Conservation (phyloP, 2,797 vertebrate species). For the Myotis findleyi region DNA sequence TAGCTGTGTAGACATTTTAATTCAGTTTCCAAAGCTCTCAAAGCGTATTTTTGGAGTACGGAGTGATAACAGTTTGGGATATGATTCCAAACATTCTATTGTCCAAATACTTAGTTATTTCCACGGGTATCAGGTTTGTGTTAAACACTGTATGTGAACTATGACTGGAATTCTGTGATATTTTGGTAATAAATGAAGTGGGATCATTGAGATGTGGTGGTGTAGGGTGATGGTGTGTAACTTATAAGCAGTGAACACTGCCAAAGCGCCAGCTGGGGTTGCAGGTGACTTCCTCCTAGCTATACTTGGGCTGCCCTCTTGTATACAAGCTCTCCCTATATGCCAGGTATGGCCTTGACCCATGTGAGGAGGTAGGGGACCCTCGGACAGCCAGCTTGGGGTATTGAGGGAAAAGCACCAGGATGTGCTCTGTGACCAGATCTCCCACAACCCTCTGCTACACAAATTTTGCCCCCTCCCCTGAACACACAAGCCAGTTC, state of each 20-base stretch:
- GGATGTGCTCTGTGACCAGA: neutral
- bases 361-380: neutral
- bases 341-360: neutral
- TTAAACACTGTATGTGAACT: constrained; percentile 77
- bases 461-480: neutral
- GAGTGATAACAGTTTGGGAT: constrained; percentile 65
- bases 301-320: neutral
- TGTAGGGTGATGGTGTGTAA: constrained; percentile 70
- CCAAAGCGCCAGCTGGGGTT: neutral
- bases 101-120: constrained; percentile 72
- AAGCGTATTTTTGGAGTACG: constrained; percentile 76
- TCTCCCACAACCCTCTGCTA: neutral
- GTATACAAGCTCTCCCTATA: neutral
- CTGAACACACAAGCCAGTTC: neutral
- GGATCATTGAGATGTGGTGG: constrained; percentile 69
- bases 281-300: constrained; percentile 35
- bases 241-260: constrained; percentile 33
- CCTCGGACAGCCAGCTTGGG: neutral
- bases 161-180: constrained; percentile 81
- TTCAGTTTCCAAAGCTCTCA: constrained; percentile 73
- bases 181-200: constrained; percentile 83
- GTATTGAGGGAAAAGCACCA: neutral
- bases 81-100: constrained; percentile 57
- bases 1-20: constrained; percentile 79
- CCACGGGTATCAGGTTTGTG: constrained; percentile 84